Conservation (phyloP, 2,797 vertebrate genomes). For the Spea hammondii region DNA sequence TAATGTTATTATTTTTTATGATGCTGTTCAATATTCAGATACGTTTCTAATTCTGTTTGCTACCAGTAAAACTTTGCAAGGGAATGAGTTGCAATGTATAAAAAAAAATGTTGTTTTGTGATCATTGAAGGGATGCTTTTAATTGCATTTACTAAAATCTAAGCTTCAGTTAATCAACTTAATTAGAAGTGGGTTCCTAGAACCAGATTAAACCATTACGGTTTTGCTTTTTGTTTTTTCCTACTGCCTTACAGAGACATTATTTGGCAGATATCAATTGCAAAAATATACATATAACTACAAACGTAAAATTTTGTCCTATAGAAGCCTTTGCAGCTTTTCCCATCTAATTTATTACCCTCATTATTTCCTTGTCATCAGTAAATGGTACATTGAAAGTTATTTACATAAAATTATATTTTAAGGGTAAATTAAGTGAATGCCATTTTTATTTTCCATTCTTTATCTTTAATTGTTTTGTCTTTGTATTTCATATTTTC, state of each 20-base stretch:
- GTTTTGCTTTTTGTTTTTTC: constrained; percentile 60
- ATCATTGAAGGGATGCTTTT: not conserved
- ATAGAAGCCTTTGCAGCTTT: not conserved
- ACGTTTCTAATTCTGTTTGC: constrained; percentile 74
- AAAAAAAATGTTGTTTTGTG: not conserved
- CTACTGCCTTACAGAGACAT: constrained; percentile 71
- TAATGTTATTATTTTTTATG: constrained; percentile 73
- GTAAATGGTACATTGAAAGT: too few relatives aligned
- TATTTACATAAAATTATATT: constrained; percentile 5
- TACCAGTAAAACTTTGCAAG: constrained; percentile 61
- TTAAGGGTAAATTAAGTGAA: constrained; percentile 29
- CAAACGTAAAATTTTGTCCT: constrained; percentile 66
- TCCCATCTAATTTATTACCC: constrained; percentile 28
- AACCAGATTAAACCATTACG: not conserved
- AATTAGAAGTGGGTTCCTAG: not conserved
- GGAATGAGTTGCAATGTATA: constrained; percentile 2
- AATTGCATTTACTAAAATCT: not conserved
- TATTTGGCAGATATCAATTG: not conserved
- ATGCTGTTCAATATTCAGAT: constrained; percentile 69
- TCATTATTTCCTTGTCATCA: not conserved
- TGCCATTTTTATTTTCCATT: constrained; percentile 22
- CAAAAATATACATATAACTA: constrained; percentile 50
- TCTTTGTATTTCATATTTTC: constrained; percentile 26
- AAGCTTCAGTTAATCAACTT: constrained; percentile 33
- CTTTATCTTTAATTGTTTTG: constrained; percentile 33